Evolutionary conservation across 2,113 vertebrate genomes (phyloP).

Genomic region (Etheostoma cragini): DNA sequence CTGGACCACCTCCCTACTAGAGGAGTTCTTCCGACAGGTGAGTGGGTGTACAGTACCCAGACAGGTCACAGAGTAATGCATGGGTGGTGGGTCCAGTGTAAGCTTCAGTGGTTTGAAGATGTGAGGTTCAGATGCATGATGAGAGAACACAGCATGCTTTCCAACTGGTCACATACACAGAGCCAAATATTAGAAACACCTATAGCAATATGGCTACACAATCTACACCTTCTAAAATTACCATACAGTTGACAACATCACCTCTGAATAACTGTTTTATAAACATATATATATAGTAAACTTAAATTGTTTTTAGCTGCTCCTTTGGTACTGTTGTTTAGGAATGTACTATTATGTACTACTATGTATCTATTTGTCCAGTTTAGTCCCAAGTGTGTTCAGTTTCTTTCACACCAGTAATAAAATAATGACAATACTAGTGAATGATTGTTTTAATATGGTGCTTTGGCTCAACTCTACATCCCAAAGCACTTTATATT

Average conservation of each 20-base stretch:
- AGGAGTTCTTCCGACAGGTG: conserved; percentile 98
- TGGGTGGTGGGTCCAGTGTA: background rate
- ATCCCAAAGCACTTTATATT: conserved; percentile 6
- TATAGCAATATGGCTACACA: background rate
- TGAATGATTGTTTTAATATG: conserved; percentile 31
- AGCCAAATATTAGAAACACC: background rate
- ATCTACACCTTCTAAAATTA: background rate
- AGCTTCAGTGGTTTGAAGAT: background rate
- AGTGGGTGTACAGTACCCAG: conserved; percentile 3
- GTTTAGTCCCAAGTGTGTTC: background rate
- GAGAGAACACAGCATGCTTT: background rate
- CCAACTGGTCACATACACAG: background rate
- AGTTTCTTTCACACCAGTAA: background rate
- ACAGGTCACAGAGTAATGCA: background rate
- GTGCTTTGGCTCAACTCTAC: background rate
- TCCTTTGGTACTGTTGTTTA: background rate
- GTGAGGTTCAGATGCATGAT: background rate
- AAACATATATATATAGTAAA: background rate
- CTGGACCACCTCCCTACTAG: conserved; percentile 96
- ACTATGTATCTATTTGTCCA: background rate
- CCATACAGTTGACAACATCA: background rate
- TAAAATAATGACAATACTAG: background rate
- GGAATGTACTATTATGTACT: background rate
- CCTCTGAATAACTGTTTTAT: background rate
- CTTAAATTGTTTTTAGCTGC: background rate